Conservation (phyloP, 1,140 invertebrate genomes). For the Ostrea denselamellosa region DNA sequence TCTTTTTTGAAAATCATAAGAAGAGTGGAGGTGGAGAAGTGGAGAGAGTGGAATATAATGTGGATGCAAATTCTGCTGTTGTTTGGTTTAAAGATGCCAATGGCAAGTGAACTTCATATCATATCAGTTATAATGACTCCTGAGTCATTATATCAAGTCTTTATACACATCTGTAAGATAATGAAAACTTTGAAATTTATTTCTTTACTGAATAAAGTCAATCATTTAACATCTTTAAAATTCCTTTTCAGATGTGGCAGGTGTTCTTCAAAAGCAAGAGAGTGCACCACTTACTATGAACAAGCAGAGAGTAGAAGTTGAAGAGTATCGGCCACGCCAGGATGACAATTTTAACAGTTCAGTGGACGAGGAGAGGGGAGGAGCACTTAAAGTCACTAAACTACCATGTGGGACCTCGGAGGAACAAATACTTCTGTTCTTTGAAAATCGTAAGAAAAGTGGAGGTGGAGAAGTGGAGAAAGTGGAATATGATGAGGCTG, state of each 20-base stretch:
- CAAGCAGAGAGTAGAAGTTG: not conserved
- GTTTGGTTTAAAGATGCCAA: not conserved
- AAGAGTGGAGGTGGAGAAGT: constrained; percentile 56
- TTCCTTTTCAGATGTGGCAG: not conserved
- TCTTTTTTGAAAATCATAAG: constrained; percentile 61
- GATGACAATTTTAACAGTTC: not conserved
- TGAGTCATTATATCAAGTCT: too few species aligned
- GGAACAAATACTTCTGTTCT: constrained; percentile 54
- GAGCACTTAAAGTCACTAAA: constrained; percentile 34
- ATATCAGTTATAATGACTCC: too few species aligned
- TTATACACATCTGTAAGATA: too few species aligned
- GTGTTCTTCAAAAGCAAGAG: not conserved
- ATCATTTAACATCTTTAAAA: not conserved
- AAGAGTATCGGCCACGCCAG: not conserved
- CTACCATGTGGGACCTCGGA: constrained; percentile 35
- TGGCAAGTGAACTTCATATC: not conserved
- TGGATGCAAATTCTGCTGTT: not conserved
- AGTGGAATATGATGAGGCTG: constrained; percentile 36
- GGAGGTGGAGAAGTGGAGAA: constrained; percentile 54
- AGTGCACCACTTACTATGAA: not conserved
- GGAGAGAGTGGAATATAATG: constrained; percentile 45
- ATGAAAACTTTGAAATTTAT: too few species aligned
- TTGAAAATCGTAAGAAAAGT: constrained; percentile 58
- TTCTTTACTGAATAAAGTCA: not conserved
- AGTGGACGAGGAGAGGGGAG: not conserved